Evolutionary conservation across 2,888 invertebrate species (phyloP).

Genomic region (Brassicogethes aeneus): DNA sequence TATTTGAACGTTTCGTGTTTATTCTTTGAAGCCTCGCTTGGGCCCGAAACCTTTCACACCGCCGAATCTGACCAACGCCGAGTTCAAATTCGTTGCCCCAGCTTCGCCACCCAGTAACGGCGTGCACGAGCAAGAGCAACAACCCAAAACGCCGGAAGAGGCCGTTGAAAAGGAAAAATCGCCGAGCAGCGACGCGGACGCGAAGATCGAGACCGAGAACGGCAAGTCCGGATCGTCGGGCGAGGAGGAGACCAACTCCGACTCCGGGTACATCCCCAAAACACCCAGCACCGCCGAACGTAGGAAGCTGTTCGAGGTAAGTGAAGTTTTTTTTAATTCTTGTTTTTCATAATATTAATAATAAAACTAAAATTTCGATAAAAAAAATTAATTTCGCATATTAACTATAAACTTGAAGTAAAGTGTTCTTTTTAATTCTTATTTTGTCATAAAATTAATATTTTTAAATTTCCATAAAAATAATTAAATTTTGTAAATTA

Average conservation of each 20-base stretch:
- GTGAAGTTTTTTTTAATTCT: no score
- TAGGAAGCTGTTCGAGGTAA: constrained; percentile 63
- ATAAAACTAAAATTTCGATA: no score
- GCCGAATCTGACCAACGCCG: constrained; percentile 61
- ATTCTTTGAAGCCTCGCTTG: constrained; percentile 58
- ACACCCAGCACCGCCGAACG: constrained; percentile 73
- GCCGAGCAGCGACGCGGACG: constrained; percentile 15
- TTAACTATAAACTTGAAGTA: no score
- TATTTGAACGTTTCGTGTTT: no score
- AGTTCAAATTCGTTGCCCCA: constrained; percentile 75
- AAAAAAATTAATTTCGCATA: no score
- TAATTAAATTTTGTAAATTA: no score
- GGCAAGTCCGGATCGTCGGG: constrained; percentile 54
- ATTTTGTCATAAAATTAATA: no score
- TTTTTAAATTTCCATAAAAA: no score
- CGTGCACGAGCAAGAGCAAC: constrained; percentile 12
- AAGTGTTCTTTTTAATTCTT: no score
- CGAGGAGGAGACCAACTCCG: constrained; percentile 53
- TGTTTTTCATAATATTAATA: no score
- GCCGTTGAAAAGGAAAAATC: constrained; percentile 8
- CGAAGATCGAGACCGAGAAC: constrained; percentile 36
- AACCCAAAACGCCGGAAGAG: constrained; percentile 13
- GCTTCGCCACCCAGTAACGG: constrained; percentile 46
- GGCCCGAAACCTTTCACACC: constrained; percentile 83
- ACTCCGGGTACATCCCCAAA: constrained; percentile 60